These are phyloP conservation scores for Aurelia aurita complex sp. Pacific DNA, from an alignment of 30 jellyfish, hydroid and myxozoan genomes.

Conservation along the genomic window DNA sequence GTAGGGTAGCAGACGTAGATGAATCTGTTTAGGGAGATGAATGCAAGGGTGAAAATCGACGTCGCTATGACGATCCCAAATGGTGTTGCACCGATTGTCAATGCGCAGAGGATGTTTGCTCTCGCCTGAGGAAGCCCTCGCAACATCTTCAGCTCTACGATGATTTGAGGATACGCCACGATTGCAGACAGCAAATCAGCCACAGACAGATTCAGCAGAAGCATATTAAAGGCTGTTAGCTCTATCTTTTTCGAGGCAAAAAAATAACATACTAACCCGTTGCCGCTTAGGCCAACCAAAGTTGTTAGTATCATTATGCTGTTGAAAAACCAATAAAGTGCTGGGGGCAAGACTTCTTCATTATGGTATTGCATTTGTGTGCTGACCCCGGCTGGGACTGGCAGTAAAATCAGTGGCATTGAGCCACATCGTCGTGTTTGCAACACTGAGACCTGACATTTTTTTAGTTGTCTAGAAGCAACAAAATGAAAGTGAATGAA, in stretches of 20 bases:
- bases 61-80: conserved; percentile 55
- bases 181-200: conserved; percentile 43
- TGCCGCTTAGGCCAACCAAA: conserved; percentile 32
- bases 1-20: conserved; percentile 28
- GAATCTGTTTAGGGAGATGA: conserved; percentile 41
- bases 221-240: conserved; percentile 42
- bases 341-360: conserved; percentile 36
- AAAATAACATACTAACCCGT: conserved; percentile 51
- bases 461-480: no score
- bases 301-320: conserved; percentile 33
- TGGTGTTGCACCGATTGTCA: conserved; percentile 78
- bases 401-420: no score
- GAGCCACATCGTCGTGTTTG: no score
- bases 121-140: conserved; percentile 11
- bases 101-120: conserved; percentile 60
- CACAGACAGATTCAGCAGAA: conserved; percentile 39
- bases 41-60: conserved; percentile 37
- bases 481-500: no score
- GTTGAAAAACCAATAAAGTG: conserved; percentile 54
- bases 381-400: neutral
- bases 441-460: no score
- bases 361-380: neutral
- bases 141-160: conserved; percentile 40
- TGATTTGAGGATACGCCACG: conserved; percentile 51
- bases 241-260: conserved; percentile 14